phyloP scores from a whole-genome alignment of 1,140 invertebrate species.

The Chrysoperla carnea region DNA sequence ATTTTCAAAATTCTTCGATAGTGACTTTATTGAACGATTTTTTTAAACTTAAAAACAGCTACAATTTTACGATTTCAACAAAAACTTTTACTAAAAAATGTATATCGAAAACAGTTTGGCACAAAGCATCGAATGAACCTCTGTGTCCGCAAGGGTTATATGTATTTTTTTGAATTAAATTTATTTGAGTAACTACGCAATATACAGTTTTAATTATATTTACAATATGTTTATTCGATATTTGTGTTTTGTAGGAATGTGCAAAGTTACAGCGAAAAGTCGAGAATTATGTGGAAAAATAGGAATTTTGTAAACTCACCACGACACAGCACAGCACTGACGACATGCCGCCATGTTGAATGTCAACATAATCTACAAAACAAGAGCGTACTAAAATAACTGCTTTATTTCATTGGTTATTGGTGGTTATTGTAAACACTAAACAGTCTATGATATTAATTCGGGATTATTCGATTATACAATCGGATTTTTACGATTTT shows the following conservation, averaged over 20 bases:
- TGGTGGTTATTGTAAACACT: neutral
- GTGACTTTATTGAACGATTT: no score
- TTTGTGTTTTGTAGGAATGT: neutral
- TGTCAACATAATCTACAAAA: constrained; percentile 33
- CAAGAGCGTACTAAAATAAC: constrained; percentile 6
- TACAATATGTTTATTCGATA: neutral
- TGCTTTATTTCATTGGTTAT: neutral
- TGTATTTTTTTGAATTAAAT: neutral
- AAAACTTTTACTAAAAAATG: no score
- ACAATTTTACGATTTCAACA: no score
- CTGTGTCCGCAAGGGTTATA: constrained; percentile 2
- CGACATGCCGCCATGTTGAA: constrained; percentile 86
- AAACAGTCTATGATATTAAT: no score
- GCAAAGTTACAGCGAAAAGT: neutral
- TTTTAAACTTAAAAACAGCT: no score
- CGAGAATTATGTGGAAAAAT: constrained; percentile 6
- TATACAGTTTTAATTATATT: neutral
- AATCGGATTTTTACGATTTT: no score
- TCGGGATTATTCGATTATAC: no score
- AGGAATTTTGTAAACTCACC: constrained; percentile 37
- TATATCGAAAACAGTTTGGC: no score
- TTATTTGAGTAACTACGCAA: neutral
- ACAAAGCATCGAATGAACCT: neutral
- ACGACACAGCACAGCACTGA: constrained; percentile 86
- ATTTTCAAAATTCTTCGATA: no score